Conservation (phyloP, 2,888 invertebrate species). For the Sarcophaga rosellei region DNA sequence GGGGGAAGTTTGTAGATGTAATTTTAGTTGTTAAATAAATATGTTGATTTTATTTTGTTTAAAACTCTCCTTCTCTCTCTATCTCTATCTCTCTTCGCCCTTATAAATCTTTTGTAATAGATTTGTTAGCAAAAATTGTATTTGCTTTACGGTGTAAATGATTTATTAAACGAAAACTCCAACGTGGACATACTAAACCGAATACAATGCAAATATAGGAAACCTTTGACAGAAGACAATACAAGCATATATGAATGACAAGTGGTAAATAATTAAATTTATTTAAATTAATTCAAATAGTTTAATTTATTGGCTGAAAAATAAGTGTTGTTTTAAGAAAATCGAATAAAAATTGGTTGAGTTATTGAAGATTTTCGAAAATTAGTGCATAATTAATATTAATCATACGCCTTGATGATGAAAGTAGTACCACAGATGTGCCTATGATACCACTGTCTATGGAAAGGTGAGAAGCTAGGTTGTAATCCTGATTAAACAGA, state of each 20-base stretch:
- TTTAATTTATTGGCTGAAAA: too few relatives aligned
- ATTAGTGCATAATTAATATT: not conserved
- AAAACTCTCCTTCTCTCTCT: conserved; percentile 12
- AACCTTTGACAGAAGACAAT: conserved; percentile 17
- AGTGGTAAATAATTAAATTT: not conserved
- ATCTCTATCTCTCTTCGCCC: not conserved
- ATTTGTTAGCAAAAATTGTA: conserved; percentile 48
- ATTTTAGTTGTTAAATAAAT: conserved; percentile 35
- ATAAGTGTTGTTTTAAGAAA: too few relatives aligned
- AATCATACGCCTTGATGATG: not conserved
- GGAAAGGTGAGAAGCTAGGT: too few relatives aligned
- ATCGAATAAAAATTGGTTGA: too few relatives aligned
- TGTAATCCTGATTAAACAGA: too few relatives aligned
- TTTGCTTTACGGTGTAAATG: conserved; percentile 61
- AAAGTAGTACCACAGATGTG: too few relatives aligned
- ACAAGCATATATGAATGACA: not conserved
- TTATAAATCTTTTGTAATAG: conserved; percentile 54
- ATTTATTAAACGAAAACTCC: conserved; percentile 69
- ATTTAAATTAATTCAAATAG: not conserved
- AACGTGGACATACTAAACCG: conserved; percentile 70
- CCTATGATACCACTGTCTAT: too few relatives aligned
- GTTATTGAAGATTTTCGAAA: too few relatives aligned
- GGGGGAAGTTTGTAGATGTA: not conserved
- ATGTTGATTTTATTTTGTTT: conserved; percentile 47
- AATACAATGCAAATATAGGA: conserved; percentile 60